These are phyloP conservation scores for Turnix velox DNA, from an alignment of 2,113 vertebrate genomes.

Conservation along the genomic window DNA sequence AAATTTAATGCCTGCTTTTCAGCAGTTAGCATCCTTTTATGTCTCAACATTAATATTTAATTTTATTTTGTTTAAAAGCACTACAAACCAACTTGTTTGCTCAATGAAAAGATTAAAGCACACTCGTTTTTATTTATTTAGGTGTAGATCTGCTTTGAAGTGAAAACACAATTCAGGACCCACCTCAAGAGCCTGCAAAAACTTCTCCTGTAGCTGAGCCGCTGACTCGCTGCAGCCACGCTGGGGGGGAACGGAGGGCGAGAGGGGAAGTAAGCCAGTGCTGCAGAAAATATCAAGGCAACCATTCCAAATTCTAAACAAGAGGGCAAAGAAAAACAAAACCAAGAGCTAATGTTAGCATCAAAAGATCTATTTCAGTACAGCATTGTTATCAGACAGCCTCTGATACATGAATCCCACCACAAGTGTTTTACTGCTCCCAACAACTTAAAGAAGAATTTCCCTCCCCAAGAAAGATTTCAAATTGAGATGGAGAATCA, in stretches of 20 bases:
- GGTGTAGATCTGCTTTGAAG: slow-evolving; percentile 5
- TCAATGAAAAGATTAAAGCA: slow-evolving; percentile 46
- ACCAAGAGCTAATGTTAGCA: background rate
- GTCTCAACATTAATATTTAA: slow-evolving; percentile 41
- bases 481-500: background rate
- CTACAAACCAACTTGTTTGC: slow-evolving; percentile 25
- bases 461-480: background rate
- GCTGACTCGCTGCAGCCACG: slow-evolving; percentile 92
- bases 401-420: background rate
- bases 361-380: background rate
- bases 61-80: slow-evolving; percentile 44
- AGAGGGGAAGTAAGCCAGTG: slow-evolving; percentile 90
- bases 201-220: slow-evolving; percentile 92
- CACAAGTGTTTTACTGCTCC: background rate
- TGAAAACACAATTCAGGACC: background rate
- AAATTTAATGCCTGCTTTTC: slow-evolving; percentile 37
- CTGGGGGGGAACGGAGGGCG: slow-evolving; percentile 92
- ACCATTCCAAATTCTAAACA: slow-evolving; percentile 85
- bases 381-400: background rate
- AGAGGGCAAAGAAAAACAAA: slow-evolving; percentile 31
- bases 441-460: background rate
- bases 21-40: slow-evolving; percentile 29
- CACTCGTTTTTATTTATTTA: slow-evolving; percentile 30
- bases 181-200: slow-evolving; percentile 92
- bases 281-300: slow-evolving; percentile 82